Evolutionary conservation across 2,797 vertebrate species (phyloP).

Genomic region (Pangasius mekongensis): DNA sequence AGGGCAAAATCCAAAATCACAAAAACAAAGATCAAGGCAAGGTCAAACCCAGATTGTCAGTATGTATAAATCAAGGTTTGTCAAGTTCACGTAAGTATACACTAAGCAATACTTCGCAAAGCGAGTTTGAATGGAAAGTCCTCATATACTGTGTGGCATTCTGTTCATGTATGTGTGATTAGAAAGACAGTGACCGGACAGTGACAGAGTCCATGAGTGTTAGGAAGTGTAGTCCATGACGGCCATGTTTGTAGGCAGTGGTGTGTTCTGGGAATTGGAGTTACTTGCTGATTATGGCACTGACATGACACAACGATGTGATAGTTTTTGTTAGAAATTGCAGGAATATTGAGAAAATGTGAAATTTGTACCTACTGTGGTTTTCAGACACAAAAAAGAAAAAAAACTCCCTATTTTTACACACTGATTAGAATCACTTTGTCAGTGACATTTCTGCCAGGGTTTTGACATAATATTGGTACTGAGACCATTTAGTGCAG

Average conservation of each 20-base stretch:
- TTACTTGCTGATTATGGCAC: neutral
- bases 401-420: neutral
- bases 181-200: neutral
- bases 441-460: neutral
- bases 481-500: neutral
- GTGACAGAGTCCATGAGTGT: neutral
- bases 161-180: neutral
- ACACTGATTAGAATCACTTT: neutral
- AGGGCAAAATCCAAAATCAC: neutral
- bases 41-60: neutral
- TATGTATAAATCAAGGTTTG: neutral
- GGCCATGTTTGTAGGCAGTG: neutral
- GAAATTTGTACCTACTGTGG: neutral
- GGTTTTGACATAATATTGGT: slow-evolving; percentile 6
- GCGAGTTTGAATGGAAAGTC: neutral
- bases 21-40: neutral
- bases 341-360: neutral
- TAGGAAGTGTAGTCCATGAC: neutral
- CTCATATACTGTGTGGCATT: neutral
- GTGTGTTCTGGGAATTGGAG: neutral
- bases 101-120: neutral
- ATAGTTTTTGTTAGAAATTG: neutral
- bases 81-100: neutral
- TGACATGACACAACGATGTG: neutral
- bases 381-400: neutral